Base-by-base conservation (phyloP, 64 coral and sea anemone species). In the Platygyra sinensis region DNA sequence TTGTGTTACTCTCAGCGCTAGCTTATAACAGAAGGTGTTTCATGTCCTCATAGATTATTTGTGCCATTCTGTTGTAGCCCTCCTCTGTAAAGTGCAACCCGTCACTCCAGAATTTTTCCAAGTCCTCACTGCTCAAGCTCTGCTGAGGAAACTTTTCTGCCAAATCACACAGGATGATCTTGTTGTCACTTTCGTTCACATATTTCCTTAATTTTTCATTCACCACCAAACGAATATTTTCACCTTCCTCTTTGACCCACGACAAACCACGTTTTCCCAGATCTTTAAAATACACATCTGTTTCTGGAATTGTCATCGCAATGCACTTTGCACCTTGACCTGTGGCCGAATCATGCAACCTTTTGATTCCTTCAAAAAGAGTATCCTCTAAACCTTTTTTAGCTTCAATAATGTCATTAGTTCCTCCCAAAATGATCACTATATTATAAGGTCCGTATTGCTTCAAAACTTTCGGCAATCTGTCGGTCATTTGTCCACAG, bases 281-380 rank as follows among this genome's bases (percentile, higher is more conserved):
- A n/a, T 91, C 84, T 72, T 94, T 87, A 54, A 80, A 96, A 60
- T 74, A 69, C 27, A 86, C 80, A 78, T 96, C 95, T 71, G 86
- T 96, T 84, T 96, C 95, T 50, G 95, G 95, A 13, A 96, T 90
- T n/a, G 95, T 96, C 10, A 96, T 17, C n/a, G 75, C 51, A 27
- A 96, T 51, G 10, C 82, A 86, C 49, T 84, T 76, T 25, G 83
- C 89, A 4, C 67, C 88, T 32, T 94, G 67, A 17, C 65, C 60
- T 61, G 30, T 60, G 29, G 78, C 88, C 19, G 52, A 27, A 22
- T 49, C 62, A 72, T 94, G 95, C 17, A 97, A 73, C 32, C 12
- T 18, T 72, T 72, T 74, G 17, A 97, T 86, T 12, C 72, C 91
- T 32, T 91, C 72, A 76, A 93, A 91, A 22, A 97, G 73, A 17